Evolutionary conservation across 2,888 invertebrate species (phyloP), one percentile per base, ranked within the genome.

Genomic region (Apodemia duryi): DNA sequence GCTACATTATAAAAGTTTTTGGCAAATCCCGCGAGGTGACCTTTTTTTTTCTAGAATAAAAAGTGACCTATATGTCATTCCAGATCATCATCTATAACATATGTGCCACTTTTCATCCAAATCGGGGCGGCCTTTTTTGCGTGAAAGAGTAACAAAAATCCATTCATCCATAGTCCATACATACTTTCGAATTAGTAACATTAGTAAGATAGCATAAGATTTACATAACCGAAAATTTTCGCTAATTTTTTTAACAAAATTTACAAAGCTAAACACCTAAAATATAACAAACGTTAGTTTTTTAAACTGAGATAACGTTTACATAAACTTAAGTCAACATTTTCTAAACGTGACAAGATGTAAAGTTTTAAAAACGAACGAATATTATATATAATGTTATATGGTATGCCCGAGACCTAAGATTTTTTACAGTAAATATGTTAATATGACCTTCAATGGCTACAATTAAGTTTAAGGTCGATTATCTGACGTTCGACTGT

Each of bases 391-490:
- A 54, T 28, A 35, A 63, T 10, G 32, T 57, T 57, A 46, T 57
- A 57, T 29, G 11, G 29, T 57, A 11, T 32, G 57, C 10, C 32
- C 32, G 57, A 32, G 29, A 57, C 13, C 32, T 54, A 54, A 32
- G 29, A 54, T 32, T 54, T 52, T 63, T 52, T n/a, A 35, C 21
- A 52, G 51, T 52, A n/a, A n/a, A 63, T 63, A 63, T 63, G 49
- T 63, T 52, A 52, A 52, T 28, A 52, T 63, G 63, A 63, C 52
- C 52, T 41, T 51, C 52, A 63, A 32, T 32, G 54, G 29, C 54
- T 29, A 54, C 54, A 54, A 54, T 54, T 54, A 54, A 54, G 54
- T 54, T 29, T 54, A 54, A 54, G 54, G 54, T 54, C 54, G 54
- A 29, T 32, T 54, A 54, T 54, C 54, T 54, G 28, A 54, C 28